Evolutionary conservation across 2,113 vertebrate species (phyloP), one percentile per base, ranked within the genome.

Genomic region (Scytalopus superciliaris): DNA sequence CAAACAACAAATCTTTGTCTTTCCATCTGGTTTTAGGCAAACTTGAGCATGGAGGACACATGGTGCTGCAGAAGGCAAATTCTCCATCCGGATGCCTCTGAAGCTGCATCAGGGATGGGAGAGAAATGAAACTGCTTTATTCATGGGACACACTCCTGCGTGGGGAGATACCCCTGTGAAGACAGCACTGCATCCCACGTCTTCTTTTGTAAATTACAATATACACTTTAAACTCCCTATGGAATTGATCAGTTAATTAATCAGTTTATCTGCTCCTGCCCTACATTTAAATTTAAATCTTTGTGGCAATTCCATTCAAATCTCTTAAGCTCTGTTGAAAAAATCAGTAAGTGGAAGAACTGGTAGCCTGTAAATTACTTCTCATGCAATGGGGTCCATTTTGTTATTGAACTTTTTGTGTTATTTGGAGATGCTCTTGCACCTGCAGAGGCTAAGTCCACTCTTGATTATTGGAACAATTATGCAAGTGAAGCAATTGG

Each of bases 201-300:
- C 83, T 89, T 80, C 44, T 59, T 89, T 78, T 84, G 56, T 64
- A 89, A 93, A 93, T 89, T 74, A 57, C 47, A 72, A 89, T 68
- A 84, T 60, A 87, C 0, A 0, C 53, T 90, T 84, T 89, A 94
- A 94, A 64, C 80, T 93, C 44, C 77, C 93, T 81, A 93, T 50
- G 40, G 86, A 93, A 95, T 87, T 81, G 88, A 97, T 97, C 76
- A 97, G 93, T 81, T 94, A 95, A 96, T 95, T 96, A 90, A 92
- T 90, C 82, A 94, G 64, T 96, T 94, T 91, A 94, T 92, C 83
- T 95, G 79, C 60, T 56, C 89, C 60, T 97, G 85, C 47, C 95
- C 93, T 72, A 84, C 80, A 92, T 90, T 90, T 86, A 91, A 50
- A 85, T 89, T 57, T 87, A 93, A 87, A 57, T 84, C 68, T 93